phyloP scores from a whole-genome alignment of 2,888 invertebrate genomes.

The Synanthedon andrenaeformis region DNA sequence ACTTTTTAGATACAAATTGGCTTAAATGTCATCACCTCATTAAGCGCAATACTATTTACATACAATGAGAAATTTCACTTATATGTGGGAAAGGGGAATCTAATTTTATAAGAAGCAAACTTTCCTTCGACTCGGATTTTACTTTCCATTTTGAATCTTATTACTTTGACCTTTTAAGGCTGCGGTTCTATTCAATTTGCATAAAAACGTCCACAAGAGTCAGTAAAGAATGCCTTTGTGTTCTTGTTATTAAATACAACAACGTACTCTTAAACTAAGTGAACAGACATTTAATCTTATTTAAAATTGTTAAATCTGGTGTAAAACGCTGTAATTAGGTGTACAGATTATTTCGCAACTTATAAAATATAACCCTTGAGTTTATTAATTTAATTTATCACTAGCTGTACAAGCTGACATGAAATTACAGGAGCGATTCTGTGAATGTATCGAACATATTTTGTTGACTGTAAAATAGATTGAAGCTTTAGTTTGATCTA shows the following conservation, averaged over 20 bases:
- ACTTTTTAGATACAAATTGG: too few relatives aligned
- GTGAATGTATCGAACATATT: background rate
- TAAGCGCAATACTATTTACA: slow-evolving; percentile 15
- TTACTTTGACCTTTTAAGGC: background rate
- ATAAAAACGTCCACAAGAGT: background rate
- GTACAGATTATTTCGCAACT: background rate
- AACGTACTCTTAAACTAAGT: too few relatives aligned
- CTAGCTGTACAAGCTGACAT: background rate
- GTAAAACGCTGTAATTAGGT: too few relatives aligned
- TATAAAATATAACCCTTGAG: background rate
- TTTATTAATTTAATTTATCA: background rate
- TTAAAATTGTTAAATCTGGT: too few relatives aligned
- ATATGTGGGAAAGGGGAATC: slow-evolving; percentile 20
- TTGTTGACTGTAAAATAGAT: background rate
- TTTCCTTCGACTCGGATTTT: background rate
- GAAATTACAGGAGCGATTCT: background rate
- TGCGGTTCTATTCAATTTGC: background rate
- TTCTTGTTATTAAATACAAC: too few relatives aligned
- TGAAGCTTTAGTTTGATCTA: background rate
- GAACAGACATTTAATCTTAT: too few relatives aligned
- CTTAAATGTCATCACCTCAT: too few relatives aligned
- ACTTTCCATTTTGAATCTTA: background rate
- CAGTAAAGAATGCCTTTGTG: background rate
- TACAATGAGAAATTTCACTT: slow-evolving; percentile 24
- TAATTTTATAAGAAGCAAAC: slow-evolving; percentile 5